phyloP scores from a whole-genome alignment of 30 jellyfish, hydroid and myxozoan genomes.

The Mastigias papua region DNA sequence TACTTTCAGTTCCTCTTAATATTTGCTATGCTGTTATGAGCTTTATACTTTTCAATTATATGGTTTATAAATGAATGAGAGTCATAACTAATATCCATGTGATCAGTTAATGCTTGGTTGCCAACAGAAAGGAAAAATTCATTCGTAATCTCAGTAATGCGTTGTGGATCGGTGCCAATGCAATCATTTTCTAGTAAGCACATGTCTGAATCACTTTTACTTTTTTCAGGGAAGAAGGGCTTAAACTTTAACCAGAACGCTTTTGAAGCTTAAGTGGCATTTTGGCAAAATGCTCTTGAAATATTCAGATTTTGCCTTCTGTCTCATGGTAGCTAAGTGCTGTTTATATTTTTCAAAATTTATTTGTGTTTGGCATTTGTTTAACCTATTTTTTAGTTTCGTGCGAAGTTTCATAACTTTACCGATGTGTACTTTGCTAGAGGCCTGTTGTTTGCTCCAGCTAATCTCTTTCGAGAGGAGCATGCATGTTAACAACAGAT shows the following conservation, averaged over 20 bases:
- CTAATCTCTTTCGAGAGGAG: constrained; percentile 12
- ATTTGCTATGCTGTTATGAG: not conserved
- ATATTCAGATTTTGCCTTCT: not conserved
- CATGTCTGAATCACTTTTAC: not conserved
- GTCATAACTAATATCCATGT: not conserved
- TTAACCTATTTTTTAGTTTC: not conserved
- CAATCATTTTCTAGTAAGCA: not conserved
- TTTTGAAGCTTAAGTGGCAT: not conserved
- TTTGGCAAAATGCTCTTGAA: not conserved
- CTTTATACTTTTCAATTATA: not conserved
- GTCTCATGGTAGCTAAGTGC: not conserved
- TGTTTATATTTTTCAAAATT: not conserved
- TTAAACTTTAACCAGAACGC: not conserved
- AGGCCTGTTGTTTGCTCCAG: constrained; percentile 25
- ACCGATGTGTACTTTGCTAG: not conserved
- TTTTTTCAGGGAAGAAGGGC: not conserved
- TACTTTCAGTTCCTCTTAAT: not conserved
- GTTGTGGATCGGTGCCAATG: not conserved
- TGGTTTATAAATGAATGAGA: not conserved
- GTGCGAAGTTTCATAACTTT: constrained; percentile 17
- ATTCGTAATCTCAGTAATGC: not conserved
- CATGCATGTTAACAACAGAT: constrained; percentile 10
- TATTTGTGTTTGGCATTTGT: not conserved
- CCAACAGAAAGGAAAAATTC: not conserved
- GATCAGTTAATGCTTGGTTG: not conserved